Evolutionary conservation across 2,113 vertebrate genomes (phyloP).

Genomic region (Murina feae): DNA sequence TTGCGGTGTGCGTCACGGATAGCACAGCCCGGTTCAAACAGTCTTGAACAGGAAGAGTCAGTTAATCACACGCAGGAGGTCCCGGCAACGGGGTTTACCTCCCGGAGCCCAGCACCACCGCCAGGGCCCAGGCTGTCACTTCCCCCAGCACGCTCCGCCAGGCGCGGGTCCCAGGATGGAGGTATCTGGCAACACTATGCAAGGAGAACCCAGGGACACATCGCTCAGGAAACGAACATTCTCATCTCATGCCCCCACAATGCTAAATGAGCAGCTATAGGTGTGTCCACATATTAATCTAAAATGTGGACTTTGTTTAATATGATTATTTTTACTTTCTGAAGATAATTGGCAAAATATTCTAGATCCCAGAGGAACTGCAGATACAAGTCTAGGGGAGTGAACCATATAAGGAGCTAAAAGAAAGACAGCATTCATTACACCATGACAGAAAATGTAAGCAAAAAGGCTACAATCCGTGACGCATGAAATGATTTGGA

Average conservation of each 20-base stretch:
- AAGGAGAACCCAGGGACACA: not conserved
- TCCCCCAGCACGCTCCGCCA: not conserved
- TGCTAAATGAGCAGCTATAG: not conserved
- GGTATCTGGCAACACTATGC: not conserved
- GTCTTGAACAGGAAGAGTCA: not conserved
- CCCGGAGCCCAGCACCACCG: no score
- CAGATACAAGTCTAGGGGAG: not conserved
- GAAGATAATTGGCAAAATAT: not conserved
- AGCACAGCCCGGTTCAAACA: not conserved
- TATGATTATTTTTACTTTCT: not conserved
- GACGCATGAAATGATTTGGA: not conserved
- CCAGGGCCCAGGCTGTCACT: not conserved
- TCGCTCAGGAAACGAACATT: not conserved
- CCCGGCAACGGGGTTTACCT: no score
- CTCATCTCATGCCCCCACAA: not conserved
- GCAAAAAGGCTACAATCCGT: not conserved
- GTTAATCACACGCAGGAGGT: no score
- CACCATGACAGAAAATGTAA: not conserved
- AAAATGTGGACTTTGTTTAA: constrained; percentile 15
- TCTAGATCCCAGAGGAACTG: not conserved
- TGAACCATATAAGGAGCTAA: not conserved
- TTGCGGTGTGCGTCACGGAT: not conserved
- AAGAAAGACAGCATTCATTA: not conserved
- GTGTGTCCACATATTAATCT: fast-evolving
- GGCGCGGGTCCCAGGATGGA: not conserved